These are phyloP conservation scores for Petroica traversi DNA, from an alignment of 2,113 vertebrate genomes.

Conservation along the genomic window DNA sequence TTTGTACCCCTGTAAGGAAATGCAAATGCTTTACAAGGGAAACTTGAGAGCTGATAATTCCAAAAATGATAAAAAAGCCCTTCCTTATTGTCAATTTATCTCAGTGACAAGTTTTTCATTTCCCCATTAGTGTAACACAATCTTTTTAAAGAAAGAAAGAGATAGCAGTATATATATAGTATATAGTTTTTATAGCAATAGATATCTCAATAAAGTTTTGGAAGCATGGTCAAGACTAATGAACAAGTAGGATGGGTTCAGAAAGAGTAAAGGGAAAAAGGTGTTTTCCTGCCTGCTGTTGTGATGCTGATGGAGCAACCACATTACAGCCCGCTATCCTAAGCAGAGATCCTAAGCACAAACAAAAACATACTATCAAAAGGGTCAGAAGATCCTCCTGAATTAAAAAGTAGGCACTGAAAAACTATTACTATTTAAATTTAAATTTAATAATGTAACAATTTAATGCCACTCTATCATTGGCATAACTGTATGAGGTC, in stretches of 20 bases:
- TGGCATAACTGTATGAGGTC: background rate
- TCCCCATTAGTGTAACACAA: background rate
- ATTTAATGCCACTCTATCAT: background rate
- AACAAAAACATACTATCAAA: background rate
- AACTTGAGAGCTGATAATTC: background rate
- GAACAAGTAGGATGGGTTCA: background rate
- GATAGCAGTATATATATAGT: background rate
- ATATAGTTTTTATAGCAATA: background rate
- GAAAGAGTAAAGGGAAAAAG: background rate
- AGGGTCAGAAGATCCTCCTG: background rate
- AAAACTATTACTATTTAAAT: background rate
- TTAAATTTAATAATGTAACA: background rate
- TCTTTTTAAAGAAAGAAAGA: background rate
- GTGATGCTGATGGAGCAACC: background rate
- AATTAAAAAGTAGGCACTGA: background rate
- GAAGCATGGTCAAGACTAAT: background rate
- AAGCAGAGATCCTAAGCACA: background rate
- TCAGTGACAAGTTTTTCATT: background rate
- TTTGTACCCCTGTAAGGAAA: background rate
- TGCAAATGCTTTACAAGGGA: background rate
- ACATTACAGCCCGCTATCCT: background rate
- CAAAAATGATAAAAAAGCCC: background rate
- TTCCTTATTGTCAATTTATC: background rate
- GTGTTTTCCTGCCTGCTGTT: background rate
- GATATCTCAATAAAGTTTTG: background rate